Evolutionary conservation across 2,113 vertebrate genomes (phyloP).

Genomic region (Odobenus rosmarus): DNA sequence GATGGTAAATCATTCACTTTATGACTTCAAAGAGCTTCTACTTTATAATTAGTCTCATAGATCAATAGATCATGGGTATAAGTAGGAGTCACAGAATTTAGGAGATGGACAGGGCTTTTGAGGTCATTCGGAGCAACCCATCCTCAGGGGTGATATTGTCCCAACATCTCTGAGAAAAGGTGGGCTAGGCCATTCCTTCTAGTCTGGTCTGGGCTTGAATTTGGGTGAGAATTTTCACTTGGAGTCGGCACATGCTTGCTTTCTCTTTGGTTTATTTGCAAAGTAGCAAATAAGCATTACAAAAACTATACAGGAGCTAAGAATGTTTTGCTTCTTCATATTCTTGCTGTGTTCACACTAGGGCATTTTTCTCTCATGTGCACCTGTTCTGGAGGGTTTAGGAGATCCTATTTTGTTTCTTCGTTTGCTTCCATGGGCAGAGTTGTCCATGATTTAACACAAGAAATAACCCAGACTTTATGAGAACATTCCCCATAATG

Average conservation of each 20-base stretch:
- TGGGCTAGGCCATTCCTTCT: not conserved
- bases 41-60: not conserved
- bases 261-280: not conserved
- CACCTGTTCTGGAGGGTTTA: not conserved
- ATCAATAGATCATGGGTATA: not conserved
- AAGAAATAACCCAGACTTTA: not conserved
- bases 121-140: not conserved
- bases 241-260: not conserved
- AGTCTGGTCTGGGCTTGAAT: not conserved
- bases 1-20: conserved; percentile 33
- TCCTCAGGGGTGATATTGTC: not conserved
- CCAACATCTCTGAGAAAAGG: not conserved
- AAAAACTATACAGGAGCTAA: not conserved
- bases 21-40: not conserved
- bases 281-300: not conserved
- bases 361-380: not conserved
- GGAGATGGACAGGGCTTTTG: not conserved
- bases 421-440: not conserved
- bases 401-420: not conserved
- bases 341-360: not conserved
- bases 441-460: not conserved
- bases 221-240: not conserved
- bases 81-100: not conserved
- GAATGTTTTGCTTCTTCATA: not conserved
- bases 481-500: not conserved